These are phyloP conservation scores for Cinclus mexicanus DNA, from an alignment of 2,113 vertebrate genomes.

Conservation along the genomic window DNA sequence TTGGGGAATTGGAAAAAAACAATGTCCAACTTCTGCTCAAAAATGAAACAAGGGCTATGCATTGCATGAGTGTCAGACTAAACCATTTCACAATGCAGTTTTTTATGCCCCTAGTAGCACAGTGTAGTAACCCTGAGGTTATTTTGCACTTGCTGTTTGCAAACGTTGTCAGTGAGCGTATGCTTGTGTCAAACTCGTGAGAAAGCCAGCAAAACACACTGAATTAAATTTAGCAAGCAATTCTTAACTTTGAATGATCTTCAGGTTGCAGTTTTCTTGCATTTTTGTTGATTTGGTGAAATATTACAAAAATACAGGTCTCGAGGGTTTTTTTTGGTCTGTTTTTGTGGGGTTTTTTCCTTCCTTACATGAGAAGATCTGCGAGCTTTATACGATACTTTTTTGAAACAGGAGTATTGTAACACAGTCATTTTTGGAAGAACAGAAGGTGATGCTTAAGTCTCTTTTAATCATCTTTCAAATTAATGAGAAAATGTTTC, in stretches of 20 bases:
- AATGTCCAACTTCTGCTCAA: neutral
- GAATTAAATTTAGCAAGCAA: neutral
- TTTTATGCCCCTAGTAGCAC: neutral
- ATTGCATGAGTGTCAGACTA: neutral
- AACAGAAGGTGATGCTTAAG: neutral
- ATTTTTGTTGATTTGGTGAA: neutral
- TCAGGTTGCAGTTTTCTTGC: neutral
- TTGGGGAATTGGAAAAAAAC: neutral
- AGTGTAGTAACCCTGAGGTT: neutral
- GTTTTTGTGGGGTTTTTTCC: neutral
- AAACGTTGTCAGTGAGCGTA: accelerated
- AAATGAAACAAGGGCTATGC: neutral
- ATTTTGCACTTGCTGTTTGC: neutral
- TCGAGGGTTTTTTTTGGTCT: neutral
- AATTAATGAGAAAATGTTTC: neutral
- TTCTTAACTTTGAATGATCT: neutral
- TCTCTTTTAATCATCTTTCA: neutral
- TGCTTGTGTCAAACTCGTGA: neutral
- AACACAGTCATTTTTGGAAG: neutral
- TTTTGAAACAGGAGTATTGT: neutral
- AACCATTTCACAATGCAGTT: neutral
- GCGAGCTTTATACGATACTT: neutral
- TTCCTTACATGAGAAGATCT: neutral
- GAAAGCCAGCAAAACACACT: neutral
- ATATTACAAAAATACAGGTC: neutral